phyloP scores from a whole-genome alignment of 2,888 invertebrate species.

The Mellilla xanthometata region DNA sequence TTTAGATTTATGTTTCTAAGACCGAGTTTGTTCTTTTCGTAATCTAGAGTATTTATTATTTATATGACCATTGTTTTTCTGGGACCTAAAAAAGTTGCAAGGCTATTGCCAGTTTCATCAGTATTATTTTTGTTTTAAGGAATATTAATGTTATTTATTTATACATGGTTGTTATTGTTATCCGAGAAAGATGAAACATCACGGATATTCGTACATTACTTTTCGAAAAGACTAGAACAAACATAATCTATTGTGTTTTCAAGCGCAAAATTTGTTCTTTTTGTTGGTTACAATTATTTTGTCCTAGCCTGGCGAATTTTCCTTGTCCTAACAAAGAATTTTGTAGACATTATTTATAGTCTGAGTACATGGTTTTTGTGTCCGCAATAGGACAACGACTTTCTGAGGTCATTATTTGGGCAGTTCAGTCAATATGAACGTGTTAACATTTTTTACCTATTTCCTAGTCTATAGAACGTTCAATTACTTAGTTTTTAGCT shows the following conservation, averaged over 20 bases:
- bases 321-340: constrained; percentile 19
- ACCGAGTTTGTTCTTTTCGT: too few species aligned
- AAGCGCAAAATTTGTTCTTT: constrained; percentile 6
- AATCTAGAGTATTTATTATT: too few species aligned
- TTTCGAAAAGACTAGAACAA: not conserved
- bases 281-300: constrained; percentile 16
- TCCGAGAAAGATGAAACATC: too few species aligned
- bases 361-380: constrained; percentile 33
- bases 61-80: too few species aligned
- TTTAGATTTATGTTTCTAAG: too few species aligned
- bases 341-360: constrained; percentile 35
- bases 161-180: too few species aligned
- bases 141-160: too few species aligned
- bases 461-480: constrained; percentile 10
- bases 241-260: constrained; percentile 2
- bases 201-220: too few species aligned
- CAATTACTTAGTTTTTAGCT: constrained; percentile 18
- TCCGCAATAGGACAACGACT: constrained; percentile 33
- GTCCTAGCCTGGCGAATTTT: constrained; percentile 19
- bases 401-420: constrained; percentile 37
- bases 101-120: too few species aligned
- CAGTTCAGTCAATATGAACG: constrained; percentile 22
- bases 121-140: too few species aligned
- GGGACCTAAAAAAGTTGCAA: too few species aligned
- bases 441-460: constrained; percentile 15